Percentiles rank a stretch among this genome's conserved stretches.
These are phyloP conservation scores for Ashinkailepas kermadecensis DNA, from an alignment of 2,888 invertebrate species.

Conservation along the genomic window DNA sequence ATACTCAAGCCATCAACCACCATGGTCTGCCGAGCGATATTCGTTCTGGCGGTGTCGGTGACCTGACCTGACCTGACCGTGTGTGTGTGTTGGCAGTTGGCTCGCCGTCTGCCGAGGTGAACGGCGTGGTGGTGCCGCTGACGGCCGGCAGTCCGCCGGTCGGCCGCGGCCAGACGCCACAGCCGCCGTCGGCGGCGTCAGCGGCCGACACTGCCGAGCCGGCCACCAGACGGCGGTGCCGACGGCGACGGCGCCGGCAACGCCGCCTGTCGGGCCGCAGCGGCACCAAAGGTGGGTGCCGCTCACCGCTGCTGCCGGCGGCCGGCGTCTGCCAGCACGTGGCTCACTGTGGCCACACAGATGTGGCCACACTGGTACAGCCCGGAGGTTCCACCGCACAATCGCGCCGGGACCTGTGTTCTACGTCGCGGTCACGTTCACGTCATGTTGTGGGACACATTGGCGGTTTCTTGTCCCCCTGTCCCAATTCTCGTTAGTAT, in stretches of 20 bases:
- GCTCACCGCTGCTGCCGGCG: slow-evolving; percentile 80
- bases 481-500: too few relatives aligned
- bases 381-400: too few relatives aligned
- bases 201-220: slow-evolving; percentile 33
- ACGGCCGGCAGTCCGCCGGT: slow-evolving; percentile 74
- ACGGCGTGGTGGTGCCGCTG: slow-evolving; percentile 86
- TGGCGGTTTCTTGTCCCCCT: too few relatives aligned
- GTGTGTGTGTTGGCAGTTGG: slow-evolving; percentile 58
- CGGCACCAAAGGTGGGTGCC: slow-evolving; percentile 78
- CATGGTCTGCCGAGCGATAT: too few relatives aligned
- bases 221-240: slow-evolving; percentile 68
- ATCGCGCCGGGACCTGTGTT: too few relatives aligned
- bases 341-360: too few relatives aligned
- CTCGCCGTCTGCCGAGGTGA: slow-evolving; percentile 92
- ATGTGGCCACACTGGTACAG: too few relatives aligned
- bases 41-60: too few relatives aligned
- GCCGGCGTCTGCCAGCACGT: slow-evolving; percentile 41
- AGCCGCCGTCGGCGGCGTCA: slow-evolving; percentile 54
- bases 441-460: too few relatives aligned
- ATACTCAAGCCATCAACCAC: too few relatives aligned
- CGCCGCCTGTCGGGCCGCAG: slow-evolving; percentile 86
- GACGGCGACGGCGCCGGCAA: slow-evolving; percentile 45
- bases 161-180: slow-evolving; percentile 72
- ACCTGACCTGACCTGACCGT: neutral
- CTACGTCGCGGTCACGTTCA: too few relatives aligned